Percentiles rank a stretch among this genome's conserved stretches.
These are phyloP conservation scores for Myioborus miniatus DNA, from an alignment of 2,797 vertebrate species.

Conservation along the genomic window DNA sequence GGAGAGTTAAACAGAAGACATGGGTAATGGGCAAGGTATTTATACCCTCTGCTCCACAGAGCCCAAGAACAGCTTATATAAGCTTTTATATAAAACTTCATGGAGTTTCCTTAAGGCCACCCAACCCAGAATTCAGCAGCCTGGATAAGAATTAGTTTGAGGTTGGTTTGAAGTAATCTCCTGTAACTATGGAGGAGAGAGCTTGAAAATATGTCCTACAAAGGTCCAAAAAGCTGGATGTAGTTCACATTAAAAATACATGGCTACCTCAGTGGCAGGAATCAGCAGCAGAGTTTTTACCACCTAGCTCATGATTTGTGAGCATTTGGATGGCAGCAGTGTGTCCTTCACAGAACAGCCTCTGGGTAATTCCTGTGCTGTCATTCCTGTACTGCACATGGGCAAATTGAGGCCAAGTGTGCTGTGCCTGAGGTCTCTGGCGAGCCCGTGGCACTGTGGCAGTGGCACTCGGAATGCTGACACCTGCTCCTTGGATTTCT, in stretches of 20 bases:
- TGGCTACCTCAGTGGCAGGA: neutral
- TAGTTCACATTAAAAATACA: conserved; percentile 13
- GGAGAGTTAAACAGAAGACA: neutral
- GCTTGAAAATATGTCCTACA: neutral
- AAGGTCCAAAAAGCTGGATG: neutral
- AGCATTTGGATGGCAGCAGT: neutral
- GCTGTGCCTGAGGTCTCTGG: neutral
- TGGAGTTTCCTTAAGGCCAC: neutral
- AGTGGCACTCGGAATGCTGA: neutral
- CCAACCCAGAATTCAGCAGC: neutral
- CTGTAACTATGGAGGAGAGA: neutral
- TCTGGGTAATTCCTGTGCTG: neutral
- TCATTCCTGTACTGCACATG: neutral
- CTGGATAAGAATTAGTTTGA: neutral
- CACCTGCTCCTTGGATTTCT: conserved; percentile 26
- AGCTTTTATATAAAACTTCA: neutral
- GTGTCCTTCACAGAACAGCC: conserved; percentile 6
- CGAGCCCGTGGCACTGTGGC: neutral
- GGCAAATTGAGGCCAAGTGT: conserved; percentile 1
- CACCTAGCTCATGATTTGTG: neutral
- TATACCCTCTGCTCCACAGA: neutral
- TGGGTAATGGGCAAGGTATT: neutral
- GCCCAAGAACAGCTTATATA: neutral
- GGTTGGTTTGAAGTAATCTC: neutral
- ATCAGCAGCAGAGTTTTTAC: neutral